Conservation (phyloP, 2,888 invertebrate species). For the Epirrita christyi region DNA sequence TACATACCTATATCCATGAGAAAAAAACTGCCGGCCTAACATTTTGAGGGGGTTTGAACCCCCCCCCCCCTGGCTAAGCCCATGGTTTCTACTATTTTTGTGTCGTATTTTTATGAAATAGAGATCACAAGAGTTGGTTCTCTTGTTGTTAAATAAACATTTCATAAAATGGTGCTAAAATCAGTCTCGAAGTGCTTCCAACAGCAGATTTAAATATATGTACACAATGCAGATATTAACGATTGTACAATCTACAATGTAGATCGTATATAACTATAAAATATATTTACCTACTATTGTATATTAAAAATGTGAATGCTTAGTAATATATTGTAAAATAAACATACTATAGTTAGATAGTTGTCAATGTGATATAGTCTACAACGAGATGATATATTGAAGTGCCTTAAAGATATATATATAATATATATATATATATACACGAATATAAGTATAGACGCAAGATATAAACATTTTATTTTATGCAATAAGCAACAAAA, state of each 20-base stretch:
- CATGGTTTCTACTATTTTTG: no score
- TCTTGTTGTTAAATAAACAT: background rate
- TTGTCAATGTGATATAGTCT: conserved; percentile 79
- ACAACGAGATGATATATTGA: conserved; percentile 64
- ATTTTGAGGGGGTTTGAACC: no score
- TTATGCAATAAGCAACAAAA: conserved; percentile 58
- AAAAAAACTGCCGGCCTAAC: no score
- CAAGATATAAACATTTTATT: conserved; percentile 48
- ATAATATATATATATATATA: no score
- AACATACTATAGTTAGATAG: conserved; percentile 44
- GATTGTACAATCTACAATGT: conserved; percentile 2
- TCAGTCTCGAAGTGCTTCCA: conserved; percentile 51
- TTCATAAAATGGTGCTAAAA: conserved; percentile 17
- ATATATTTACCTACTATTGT: conserved; percentile 37
- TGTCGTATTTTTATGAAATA: no score
- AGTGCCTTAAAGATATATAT: conserved; percentile 61
- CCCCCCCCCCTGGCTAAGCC: no score
- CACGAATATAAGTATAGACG: conserved; percentile 52
- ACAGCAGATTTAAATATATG: conserved; percentile 17
- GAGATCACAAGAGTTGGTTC: background rate
- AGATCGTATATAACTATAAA: conserved; percentile 53
- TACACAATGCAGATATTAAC: conserved; percentile 26
- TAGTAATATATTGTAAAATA: conserved; percentile 42
- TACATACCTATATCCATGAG: no score
- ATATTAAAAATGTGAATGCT: conserved; percentile 41